These are phyloP conservation scores for Lysandra coridon DNA, from an alignment of 2,888 invertebrate species.

Conservation along the genomic window DNA sequence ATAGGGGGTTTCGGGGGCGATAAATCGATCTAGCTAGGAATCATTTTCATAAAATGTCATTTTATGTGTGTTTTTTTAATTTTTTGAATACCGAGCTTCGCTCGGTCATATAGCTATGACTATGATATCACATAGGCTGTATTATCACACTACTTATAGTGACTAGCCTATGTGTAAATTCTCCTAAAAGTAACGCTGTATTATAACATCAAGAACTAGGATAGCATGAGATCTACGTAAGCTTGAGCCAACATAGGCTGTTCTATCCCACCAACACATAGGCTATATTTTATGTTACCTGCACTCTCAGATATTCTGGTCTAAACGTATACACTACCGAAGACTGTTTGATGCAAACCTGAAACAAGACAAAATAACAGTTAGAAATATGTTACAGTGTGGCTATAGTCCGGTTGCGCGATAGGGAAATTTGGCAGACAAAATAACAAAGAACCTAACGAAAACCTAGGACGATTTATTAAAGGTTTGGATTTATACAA, in stretches of 20 bases:
- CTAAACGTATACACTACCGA: conserved; percentile 40
- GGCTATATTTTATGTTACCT: background rate
- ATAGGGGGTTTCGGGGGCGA: too few species aligned
- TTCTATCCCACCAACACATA: background rate
- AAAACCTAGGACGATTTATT: too few species aligned
- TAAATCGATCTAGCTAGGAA: too few species aligned
- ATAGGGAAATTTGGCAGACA: background rate
- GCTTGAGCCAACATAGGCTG: background rate
- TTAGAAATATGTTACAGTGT: background rate
- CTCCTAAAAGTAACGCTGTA: background rate
- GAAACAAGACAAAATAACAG: conserved; percentile 34
- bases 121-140: too few species aligned
- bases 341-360: conserved; percentile 41
- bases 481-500: too few species aligned
- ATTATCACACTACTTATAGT: background rate
- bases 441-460: too few species aligned
- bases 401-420: background rate
- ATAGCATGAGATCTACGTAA: background rate
- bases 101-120: too few species aligned
- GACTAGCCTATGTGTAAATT: background rate
- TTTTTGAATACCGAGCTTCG: too few species aligned
- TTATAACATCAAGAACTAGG: too few species aligned
- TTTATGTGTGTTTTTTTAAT: too few species aligned
- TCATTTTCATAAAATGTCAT: too few species aligned
- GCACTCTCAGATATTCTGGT: conserved; percentile 38